These are phyloP conservation scores for Plumapathes pennacea DNA, from an alignment of 92 coral and sea anemone genomes.

Conservation along the genomic window DNA sequence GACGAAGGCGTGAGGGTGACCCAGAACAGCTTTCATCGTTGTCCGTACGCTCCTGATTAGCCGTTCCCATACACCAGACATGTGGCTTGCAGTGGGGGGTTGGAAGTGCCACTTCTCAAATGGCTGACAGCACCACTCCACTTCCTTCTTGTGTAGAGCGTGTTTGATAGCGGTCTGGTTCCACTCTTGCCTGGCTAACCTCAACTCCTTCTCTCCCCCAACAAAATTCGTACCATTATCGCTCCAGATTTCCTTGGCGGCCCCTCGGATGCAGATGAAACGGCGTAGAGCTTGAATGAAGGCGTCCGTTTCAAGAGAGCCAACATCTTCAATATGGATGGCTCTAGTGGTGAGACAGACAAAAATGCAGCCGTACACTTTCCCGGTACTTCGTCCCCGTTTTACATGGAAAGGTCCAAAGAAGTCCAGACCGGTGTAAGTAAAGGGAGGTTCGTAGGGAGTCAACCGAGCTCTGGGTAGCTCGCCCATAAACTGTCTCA, in stretches of 20 bases:
- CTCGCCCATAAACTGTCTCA: conserved; percentile 43
- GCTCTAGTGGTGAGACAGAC: conserved; percentile 48
- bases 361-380: conserved; percentile 43
- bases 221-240: conserved; percentile 44
- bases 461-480: conserved; percentile 1
- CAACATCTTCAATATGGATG: conserved; percentile 49
- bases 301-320: conserved; percentile 37
- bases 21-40: conserved; percentile 27
- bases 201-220: conserved; percentile 26
- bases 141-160: conserved; percentile 3
- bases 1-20: conserved; percentile 8
- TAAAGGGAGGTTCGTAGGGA: conserved; percentile 8
- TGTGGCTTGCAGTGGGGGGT: conserved; percentile 28
- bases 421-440: conserved; percentile 17
- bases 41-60: conserved; percentile 24
- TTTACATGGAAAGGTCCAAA: conserved; percentile 22
- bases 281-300: conserved; percentile 32
- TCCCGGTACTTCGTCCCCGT: conserved; percentile 16
- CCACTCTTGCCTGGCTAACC: conserved; percentile 1
- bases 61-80: conserved; percentile 53
- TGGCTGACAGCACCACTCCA: conserved; percentile 1
- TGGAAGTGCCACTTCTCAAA: conserved; percentile 20
- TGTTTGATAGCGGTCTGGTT: conserved; percentile 5
- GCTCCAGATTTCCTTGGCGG: conserved; percentile 39
- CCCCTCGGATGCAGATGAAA: conserved; percentile 20